These are phyloP conservation scores for Hirtodrosophila confusa DNA, from an alignment of 2,888 invertebrate genomes.

Conservation along the genomic window DNA sequence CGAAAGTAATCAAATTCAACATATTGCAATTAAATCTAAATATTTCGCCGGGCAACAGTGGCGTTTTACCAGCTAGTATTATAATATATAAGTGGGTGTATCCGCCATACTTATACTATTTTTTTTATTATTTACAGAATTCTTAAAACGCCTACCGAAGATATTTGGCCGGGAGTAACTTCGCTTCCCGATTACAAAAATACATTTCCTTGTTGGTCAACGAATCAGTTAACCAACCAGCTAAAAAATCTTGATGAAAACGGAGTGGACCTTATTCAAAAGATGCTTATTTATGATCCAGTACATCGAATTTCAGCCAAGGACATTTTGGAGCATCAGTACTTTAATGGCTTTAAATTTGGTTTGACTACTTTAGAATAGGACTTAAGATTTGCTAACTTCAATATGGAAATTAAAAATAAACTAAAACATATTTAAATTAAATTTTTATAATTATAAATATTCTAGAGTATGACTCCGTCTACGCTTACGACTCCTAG, in stretches of 20 bases:
- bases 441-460: neutral
- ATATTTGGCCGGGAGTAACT: constrained; percentile 97
- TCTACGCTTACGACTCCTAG: too few relatives aligned
- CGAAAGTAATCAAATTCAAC: too few relatives aligned
- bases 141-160: constrained; percentile 96
- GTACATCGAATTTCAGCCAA: constrained; percentile 93
- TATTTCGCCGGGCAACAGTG: too few relatives aligned
- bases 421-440: neutral
- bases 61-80: too few relatives aligned
- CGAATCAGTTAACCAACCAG: constrained; percentile 90
- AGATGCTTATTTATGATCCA: constrained; percentile 97
- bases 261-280: constrained; percentile 92
- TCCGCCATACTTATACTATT: too few relatives aligned
- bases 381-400: constrained; percentile 2
- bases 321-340: constrained; percentile 91
- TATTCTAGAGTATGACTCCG: too few relatives aligned
- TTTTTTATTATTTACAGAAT: constrained; percentile 87
- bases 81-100: too few relatives aligned
- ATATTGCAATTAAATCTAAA: too few relatives aligned
- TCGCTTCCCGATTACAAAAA: constrained; percentile 96
- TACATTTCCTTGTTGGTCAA: constrained; percentile 97
- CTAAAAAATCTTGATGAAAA: constrained; percentile 89
- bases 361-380: constrained; percentile 34
- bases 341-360: constrained; percentile 90
- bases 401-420: constrained; percentile 2